These are phyloP conservation scores for Colletes gigas DNA, from an alignment of 1,140 invertebrate species.

Conservation along the genomic window DNA sequence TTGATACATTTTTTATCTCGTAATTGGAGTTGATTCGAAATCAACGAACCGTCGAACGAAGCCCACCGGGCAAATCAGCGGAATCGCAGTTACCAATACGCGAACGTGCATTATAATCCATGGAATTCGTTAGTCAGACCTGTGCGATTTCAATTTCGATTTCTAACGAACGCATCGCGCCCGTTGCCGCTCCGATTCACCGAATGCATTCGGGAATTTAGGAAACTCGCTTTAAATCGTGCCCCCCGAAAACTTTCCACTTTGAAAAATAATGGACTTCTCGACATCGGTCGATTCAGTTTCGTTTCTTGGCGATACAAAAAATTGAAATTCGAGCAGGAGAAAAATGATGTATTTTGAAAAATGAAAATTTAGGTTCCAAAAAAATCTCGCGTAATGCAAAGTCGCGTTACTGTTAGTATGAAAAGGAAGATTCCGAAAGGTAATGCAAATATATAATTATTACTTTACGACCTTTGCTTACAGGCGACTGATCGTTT, in stretches of 20 bases:
- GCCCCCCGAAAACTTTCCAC: background rate
- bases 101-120: slow-evolving; percentile 27
- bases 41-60: slow-evolving; percentile 21
- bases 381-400: too few species aligned
- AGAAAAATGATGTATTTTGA: background rate
- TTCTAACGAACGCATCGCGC: background rate
- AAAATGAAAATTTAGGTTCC: too few species aligned
- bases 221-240: background rate
- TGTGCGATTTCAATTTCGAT: slow-evolving; percentile 22
- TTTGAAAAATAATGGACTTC: background rate
- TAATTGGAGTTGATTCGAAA: slow-evolving; percentile 37
- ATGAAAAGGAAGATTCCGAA: too few species aligned
- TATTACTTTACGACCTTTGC: too few species aligned
- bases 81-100: slow-evolving; percentile 33
- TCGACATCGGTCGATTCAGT: background rate
- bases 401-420: too few species aligned
- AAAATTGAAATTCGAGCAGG: background rate
- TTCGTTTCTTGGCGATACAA: background rate
- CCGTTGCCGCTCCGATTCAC: background rate
- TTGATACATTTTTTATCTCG: slow-evolving; percentile 21
- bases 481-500: background rate
- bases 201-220: background rate
- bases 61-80: slow-evolving; percentile 21
- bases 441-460: too few species aligned
- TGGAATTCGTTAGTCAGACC: background rate